Evolutionary conservation across 2,888 invertebrate genomes (phyloP).

Genomic region (Hartigia nigra): DNA sequence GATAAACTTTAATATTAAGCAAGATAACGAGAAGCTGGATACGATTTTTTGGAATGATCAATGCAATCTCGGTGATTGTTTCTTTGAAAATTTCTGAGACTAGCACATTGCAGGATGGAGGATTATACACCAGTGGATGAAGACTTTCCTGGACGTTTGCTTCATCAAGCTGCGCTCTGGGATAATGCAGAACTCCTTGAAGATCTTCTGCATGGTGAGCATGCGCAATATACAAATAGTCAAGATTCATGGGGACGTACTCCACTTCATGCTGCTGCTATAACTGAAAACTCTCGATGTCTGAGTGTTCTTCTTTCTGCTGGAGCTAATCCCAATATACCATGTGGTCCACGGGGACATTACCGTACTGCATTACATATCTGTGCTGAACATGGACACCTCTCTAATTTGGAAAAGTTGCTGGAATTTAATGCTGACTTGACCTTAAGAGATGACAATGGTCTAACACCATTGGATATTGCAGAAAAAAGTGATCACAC

Average conservation of each 20-base stretch:
- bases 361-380: conserved; percentile 85
- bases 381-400: conserved; percentile 83
- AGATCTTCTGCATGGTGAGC: conserved; percentile 80
- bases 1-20: not conserved
- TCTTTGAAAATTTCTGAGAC: not conserved
- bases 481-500: conserved; percentile 77
- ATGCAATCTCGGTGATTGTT: not conserved
- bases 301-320: conserved; percentile 77
- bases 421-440: conserved; percentile 77
- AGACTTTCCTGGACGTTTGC: conserved; percentile 80
- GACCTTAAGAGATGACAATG: conserved; percentile 73
- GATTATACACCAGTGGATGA: conserved; percentile 85
- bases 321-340: conserved; percentile 78
- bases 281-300: conserved; percentile 81
- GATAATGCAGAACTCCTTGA: conserved; percentile 88
- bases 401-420: conserved; percentile 75
- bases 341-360: conserved; percentile 76
- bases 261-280: conserved; percentile 85
- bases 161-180: conserved; percentile 90
- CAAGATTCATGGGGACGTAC: conserved; percentile 81
- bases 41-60: not conserved
- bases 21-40: not conserved
- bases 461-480: conserved; percentile 78
- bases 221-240: conserved; percentile 73
- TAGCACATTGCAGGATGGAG: conserved; percentile 63